Base-by-base conservation (phyloP, 2,888 invertebrate genomes). In the Anaspis maculata region DNA sequence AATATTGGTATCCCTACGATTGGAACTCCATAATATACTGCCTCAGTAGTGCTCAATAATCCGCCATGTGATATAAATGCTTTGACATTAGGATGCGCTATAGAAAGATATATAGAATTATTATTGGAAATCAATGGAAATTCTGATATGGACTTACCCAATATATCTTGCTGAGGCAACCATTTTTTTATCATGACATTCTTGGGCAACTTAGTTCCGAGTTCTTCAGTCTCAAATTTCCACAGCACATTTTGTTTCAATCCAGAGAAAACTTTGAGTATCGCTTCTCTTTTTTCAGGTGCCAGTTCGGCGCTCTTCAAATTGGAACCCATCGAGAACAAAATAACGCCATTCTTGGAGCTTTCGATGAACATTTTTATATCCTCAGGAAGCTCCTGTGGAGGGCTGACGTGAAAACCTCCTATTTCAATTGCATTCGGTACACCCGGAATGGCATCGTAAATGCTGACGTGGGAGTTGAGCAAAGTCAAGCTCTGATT, bases 161-260 rank as follows among this genome's bases (percentile, higher is more conserved):
- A 27, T 31, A 38, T 15, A 19, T 34, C 66, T 30, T 61, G 53
- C 45, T 69, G 69, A 1, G 69, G 68, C 10, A 67, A 45, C 68
- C 67, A 69, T 36, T 11, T 62, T 11, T 24, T 62, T 9, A 41
- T 37, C 3, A 64, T 42, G 12, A 74, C 57, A 41, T 69, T 68
- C n/a, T 49, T 35, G 1, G 64, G 61, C n/a, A n/a, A n/a, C 44
- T 61, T 49, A 13, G 50, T 52, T 2, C 57, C 48, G 15, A 63
- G 45, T 3, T 61, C 19, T 1, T 57, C 58, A 6, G 2, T 9
- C 15, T 40, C 40, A 27, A 24, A 79, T 60, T 79, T 79, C 77
- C 77, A 77, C 13, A 80, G 49, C 1, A 79, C 70, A 1, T 68
- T 71, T 39, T 77, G 73, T 39, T 76, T 73, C 0, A 78, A 45